Evolutionary conservation across 2,113 vertebrate species (phyloP).

Genomic region (Baryphthengus martii): DNA sequence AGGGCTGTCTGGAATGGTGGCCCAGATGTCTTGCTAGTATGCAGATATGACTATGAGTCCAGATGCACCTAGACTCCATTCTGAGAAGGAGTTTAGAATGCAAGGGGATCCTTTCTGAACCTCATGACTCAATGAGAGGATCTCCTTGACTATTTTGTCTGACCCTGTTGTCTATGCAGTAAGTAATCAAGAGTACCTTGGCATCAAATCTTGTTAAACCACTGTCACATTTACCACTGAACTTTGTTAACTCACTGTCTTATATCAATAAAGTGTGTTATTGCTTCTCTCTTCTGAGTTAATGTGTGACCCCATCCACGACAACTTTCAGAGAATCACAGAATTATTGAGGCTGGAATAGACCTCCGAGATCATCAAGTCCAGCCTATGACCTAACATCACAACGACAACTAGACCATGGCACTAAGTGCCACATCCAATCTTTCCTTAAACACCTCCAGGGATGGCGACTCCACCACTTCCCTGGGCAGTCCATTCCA

Average conservation of each 20-base stretch:
- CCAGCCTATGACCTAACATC: too few relatives aligned
- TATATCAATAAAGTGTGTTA: neutral
- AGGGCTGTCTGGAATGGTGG: neutral
- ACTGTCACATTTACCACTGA: neutral
- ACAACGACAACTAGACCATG: too few relatives aligned
- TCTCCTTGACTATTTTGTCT: neutral
- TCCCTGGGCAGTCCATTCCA: too few relatives aligned
- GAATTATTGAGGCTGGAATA: too few relatives aligned
- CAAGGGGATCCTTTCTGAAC: neutral
- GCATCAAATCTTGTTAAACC: neutral
- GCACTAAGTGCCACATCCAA: too few relatives aligned
- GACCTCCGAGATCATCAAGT: too few relatives aligned
- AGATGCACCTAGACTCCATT: neutral
- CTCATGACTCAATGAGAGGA: neutral
- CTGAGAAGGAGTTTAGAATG: neutral
- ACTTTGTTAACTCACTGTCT: neutral
- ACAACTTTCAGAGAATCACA: too few relatives aligned
- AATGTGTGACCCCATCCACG: neutral
- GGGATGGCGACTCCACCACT: too few relatives aligned
- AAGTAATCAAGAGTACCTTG: neutral
- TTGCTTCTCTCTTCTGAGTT: neutral
- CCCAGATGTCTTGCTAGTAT: neutral
- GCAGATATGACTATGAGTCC: neutral
- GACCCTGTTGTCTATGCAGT: neutral
- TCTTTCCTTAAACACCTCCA: too few relatives aligned